Evolutionary conservation across 2,113 vertebrate species (phyloP).

Genomic region (Tachysurus fulvidraco): DNA sequence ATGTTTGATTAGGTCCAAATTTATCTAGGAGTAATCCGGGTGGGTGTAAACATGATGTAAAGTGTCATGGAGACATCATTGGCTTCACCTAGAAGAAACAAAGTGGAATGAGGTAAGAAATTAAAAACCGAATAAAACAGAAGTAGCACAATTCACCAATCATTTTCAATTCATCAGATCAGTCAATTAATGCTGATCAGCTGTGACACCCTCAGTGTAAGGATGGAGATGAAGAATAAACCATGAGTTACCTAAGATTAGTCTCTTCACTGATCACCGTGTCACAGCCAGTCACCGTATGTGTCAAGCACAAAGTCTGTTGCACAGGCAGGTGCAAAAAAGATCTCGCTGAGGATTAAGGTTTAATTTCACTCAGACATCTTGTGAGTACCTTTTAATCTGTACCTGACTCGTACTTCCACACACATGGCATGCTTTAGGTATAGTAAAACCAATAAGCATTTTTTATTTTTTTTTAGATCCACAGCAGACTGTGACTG

Average conservation of each 20-base stretch:
- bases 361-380: conserved; percentile 54
- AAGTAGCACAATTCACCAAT: background rate
- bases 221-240: background rate
- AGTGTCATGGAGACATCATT: background rate
- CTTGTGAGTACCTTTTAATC: conserved; percentile 38
- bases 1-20: background rate
- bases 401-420: conserved; percentile 21
- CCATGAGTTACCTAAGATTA: background rate
- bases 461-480: background rate
- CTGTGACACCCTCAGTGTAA: background rate
- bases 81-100: background rate
- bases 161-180: too few relatives aligned
- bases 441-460: background rate
- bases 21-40: background rate
- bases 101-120: background rate
- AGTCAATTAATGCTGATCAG: too few relatives aligned
- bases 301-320: conserved; percentile 17
- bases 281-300: background rate
- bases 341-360: conserved; percentile 63
- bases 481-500: background rate
- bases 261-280: background rate
- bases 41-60: background rate
- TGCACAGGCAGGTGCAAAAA: conserved; percentile 29
- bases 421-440: conserved; percentile 6
- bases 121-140: background rate